Conservation (phyloP, 2,113 vertebrate genomes). For the Ascaphus truei region DNA sequence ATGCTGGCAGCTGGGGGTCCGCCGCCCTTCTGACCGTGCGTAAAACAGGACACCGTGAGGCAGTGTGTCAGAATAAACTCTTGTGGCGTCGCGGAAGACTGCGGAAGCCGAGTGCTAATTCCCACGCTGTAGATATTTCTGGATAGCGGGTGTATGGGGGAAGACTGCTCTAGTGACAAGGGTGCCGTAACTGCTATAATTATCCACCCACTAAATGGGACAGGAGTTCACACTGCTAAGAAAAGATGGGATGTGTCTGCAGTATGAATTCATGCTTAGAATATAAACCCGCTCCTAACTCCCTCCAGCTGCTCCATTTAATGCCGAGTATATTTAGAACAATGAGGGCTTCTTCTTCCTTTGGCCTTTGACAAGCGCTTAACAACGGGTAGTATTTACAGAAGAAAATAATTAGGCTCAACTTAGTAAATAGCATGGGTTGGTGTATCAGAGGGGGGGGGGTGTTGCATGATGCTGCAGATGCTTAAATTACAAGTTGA, state of each 20-base stretch:
- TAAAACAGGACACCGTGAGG: constrained; percentile 34
- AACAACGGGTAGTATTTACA: constrained; percentile 17
- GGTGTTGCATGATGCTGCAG: not conserved
- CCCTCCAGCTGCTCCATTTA: constrained; percentile 32
- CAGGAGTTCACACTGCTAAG: constrained; percentile 23
- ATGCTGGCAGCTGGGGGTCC: not conserved
- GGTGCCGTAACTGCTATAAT: constrained; percentile 44
- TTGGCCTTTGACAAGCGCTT: constrained; percentile 28
- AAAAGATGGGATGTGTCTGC: not conserved
- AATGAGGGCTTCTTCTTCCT: constrained; percentile 38
- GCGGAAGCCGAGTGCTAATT: constrained; percentile 38
- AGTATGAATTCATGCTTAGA: constrained; percentile 37
- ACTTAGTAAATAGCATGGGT: not conserved
- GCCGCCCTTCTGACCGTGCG: constrained; percentile 10
- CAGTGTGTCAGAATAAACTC: constrained; percentile 28
- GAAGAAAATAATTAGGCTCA: not conserved
- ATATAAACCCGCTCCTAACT: constrained; percentile 44
- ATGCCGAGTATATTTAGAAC: constrained; percentile 53
- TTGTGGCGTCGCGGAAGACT: constrained; percentile 37
- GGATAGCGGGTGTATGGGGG: constrained; percentile 11
- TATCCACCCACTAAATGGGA: constrained; percentile 35
- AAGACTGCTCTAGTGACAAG: not conserved
- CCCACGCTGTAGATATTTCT: constrained; percentile 29
- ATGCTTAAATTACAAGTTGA: constrained; percentile 7
- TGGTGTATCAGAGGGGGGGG: not conserved